These are phyloP conservation scores for Drosophila takahashii DNA, from an alignment of 1,140 invertebrate genomes.

Conservation along the genomic window DNA sequence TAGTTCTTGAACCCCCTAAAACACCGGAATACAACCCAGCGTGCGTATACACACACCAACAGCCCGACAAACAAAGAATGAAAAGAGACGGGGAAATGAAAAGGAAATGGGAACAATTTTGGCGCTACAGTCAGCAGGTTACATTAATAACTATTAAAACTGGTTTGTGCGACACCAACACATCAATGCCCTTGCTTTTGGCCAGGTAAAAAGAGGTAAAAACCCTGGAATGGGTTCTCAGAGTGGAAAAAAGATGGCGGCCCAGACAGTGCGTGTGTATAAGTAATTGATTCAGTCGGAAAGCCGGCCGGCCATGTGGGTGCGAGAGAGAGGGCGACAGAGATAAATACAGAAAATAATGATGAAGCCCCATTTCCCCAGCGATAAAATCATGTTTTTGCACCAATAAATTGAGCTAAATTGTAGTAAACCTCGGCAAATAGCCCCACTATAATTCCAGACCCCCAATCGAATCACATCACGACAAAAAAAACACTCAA, in stretches of 20 bases:
- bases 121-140: constrained; percentile 21
- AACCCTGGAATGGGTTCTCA: constrained; percentile 26
- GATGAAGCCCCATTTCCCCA: background rate
- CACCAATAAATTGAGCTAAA: constrained; percentile 1
- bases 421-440: background rate
- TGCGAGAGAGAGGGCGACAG: constrained; percentile 3
- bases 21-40: constrained; percentile 17
- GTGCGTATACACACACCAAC: constrained; percentile 57
- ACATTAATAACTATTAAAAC: constrained; percentile 34
- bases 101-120: constrained; percentile 43
- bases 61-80: background rate
- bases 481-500: constrained; percentile 7
- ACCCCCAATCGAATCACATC: constrained; percentile 1
- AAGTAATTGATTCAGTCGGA: constrained; percentile 50
- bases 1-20: constrained; percentile 6
- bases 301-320: constrained; percentile 51
- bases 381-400: constrained; percentile 6
- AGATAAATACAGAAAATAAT: constrained; percentile 6
- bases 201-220: constrained; percentile 9
- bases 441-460: background rate
- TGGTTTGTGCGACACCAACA: constrained; percentile 32
- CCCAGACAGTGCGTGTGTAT: constrained; percentile 18
- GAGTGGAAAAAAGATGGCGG: constrained; percentile 54
- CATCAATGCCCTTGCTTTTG: background rate
- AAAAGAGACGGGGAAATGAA: constrained; percentile 1